These are phyloP conservation scores for Agriopis marginaria DNA, from an alignment of 2,888 invertebrate genomes.

Conservation along the genomic window DNA sequence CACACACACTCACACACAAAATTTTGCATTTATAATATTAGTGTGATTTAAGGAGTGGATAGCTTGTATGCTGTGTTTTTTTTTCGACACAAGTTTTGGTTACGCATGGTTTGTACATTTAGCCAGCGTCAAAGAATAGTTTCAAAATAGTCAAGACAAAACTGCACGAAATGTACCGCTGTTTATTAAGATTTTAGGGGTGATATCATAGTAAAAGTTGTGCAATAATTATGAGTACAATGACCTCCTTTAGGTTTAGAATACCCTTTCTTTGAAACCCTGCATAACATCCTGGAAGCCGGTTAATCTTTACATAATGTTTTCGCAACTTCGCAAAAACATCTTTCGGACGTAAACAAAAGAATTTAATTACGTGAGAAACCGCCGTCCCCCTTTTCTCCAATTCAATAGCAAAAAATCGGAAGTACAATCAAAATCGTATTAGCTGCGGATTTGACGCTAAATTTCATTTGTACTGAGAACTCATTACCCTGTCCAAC, in stretches of 20 bases:
- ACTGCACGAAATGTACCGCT: too few species aligned
- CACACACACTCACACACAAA: too few species aligned
- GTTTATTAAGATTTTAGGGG: too few species aligned
- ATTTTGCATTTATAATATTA: too few species aligned
- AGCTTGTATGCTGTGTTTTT: too few species aligned
- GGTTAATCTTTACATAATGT: constrained; percentile 18
- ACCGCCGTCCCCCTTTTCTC: constrained; percentile 28
- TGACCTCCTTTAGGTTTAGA: too few species aligned
- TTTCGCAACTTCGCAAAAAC: constrained; percentile 3
- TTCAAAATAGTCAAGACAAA: too few species aligned
- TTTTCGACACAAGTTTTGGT: background rate
- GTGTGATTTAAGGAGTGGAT: too few species aligned
- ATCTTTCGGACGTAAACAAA: constrained; percentile 9
- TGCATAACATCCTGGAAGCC: background rate
- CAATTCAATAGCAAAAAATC: constrained; percentile 32
- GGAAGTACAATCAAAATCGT: constrained; percentile 64
- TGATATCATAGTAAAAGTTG: too few species aligned
- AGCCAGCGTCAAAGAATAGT: background rate
- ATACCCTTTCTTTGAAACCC: too few species aligned
- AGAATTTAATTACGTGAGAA: constrained; percentile 35
- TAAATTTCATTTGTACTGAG: constrained; percentile 48
- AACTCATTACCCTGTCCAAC: constrained; percentile 60
- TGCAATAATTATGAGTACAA: too few species aligned
- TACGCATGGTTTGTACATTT: background rate
- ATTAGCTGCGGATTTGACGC: constrained; percentile 62